Base-by-base conservation (phyloP, 2,888 invertebrate species). In the Harmothoe impar region DNA sequence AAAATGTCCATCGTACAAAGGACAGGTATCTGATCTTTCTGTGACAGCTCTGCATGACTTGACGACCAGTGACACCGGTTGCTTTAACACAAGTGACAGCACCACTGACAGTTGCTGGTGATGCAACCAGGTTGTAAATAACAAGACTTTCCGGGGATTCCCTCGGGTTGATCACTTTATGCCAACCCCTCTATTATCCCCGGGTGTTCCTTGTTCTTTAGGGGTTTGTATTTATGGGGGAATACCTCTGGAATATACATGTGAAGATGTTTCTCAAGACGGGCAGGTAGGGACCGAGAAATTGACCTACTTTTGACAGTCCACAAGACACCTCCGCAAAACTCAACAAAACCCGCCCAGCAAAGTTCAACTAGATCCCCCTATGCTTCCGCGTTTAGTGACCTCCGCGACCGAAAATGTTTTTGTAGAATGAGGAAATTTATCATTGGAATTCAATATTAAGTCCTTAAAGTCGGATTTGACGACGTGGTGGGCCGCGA, bases 281-380 rank as follows among this genome's bases (percentile, higher is more conserved):
- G 81, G 43, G 31, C 81, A 81, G 81, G 33, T 81, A 35, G 81
- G 81, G 17, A 33, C 0, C 20, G 35, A 43, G 10, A 81, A 81
- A 12, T 12, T 81, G 81, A 81, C 81, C 81, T 81, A 81, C 81
- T 81, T 81, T 81, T 35, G 77, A 77, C 81, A 43, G 81, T 17
- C 12, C 43, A 17, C 62, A 62, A 62, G 62, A 43, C 3, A 10
- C 25, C 25, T 20, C 62, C 23, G 15, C 62, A 1, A 29, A 29
- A 29, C 77, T 29, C 3, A 77, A 23, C 20, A 77, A 29, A 29
- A 25, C 77, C 77, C 20, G 31, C 17, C 25, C 31, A 10, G 25
- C 29, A 77, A 77, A 77, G 29, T 77, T 77, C 25, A 77, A 25
- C 31, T 10, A n/a, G n/a, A 43, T 43, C 43, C 43, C 43, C 43